Percentiles rank a stretch among this genome's conserved stretches.
Evolutionary conservation across 2,888 invertebrate genomes (phyloP).

Genomic region (Elmis aenea): DNA sequence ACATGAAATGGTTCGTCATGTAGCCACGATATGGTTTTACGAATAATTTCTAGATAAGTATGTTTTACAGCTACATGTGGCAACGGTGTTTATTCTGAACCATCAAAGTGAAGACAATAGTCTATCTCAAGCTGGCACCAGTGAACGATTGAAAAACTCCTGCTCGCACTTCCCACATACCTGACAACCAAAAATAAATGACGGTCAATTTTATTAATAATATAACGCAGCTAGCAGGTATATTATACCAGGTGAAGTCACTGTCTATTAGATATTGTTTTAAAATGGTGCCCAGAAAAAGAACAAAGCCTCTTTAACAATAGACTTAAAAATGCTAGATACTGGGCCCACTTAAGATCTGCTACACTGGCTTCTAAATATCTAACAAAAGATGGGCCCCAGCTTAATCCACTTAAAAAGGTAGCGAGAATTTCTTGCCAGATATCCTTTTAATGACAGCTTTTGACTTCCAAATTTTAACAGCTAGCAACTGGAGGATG

Average conservation of each 20-base stretch:
- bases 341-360: conserved; percentile 25
- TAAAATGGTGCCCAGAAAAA: conserved; percentile 24
- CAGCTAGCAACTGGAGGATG: neutral
- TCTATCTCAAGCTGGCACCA: neutral
- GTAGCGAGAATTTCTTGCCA: conserved; percentile 35
- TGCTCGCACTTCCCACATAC: conserved; percentile 13
- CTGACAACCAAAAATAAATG: conserved; percentile 28
- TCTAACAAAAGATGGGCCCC: conserved; percentile 34
- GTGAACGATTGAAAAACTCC: neutral
- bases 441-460: conserved; percentile 40
- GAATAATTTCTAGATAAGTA: too few species aligned
- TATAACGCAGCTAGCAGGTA: conserved; percentile 9
- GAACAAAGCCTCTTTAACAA: conserved; percentile 20
- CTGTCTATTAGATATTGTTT: conserved; percentile 31
- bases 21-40: too few species aligned
- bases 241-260: conserved; percentile 11
- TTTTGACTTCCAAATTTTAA: conserved; percentile 26
- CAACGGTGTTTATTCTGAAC: neutral
- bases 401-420: conserved; percentile 46
- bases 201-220: conserved; percentile 29
- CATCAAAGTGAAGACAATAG: conserved; percentile 4
- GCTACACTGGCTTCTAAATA: conserved; percentile 30
- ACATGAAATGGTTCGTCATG: too few species aligned
- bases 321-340: conserved; percentile 20
- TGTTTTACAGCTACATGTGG: neutral